Evolutionary conservation across 2,797 vertebrate species (phyloP).

Genomic region (Sebastes cheni): DNA sequence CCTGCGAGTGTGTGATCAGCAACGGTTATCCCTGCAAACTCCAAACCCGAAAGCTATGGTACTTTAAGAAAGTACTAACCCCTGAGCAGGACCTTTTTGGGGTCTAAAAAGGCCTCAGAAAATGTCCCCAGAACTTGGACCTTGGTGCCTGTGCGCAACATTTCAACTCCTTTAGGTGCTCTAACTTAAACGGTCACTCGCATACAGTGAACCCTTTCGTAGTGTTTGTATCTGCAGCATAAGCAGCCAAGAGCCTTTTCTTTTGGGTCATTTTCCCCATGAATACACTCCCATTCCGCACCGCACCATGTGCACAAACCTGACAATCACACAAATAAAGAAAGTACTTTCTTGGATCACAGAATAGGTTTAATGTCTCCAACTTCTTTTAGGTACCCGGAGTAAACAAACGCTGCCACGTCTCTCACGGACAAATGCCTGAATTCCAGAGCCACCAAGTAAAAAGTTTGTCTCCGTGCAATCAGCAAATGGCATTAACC

Average conservation of each 20-base stretch:
- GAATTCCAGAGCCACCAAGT: not conserved
- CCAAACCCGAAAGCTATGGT: too few relatives aligned
- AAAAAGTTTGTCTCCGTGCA: constrained; percentile 19
- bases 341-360: not conserved
- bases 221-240: not conserved
- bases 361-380: not conserved
- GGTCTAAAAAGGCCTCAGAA: too few relatives aligned
- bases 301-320: not conserved
- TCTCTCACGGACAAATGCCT: constrained; percentile 2
- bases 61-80: too few relatives aligned
- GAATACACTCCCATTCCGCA: not conserved
- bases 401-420: not conserved
- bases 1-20: too few relatives aligned
- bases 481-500: constrained; percentile 40
- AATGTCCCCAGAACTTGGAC: too few relatives aligned
- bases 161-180: not conserved
- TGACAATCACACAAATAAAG: not conserved
- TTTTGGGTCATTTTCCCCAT: not conserved
- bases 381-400: not conserved
- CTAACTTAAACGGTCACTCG: not conserved
- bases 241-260: not conserved
- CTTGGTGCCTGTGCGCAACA: too few relatives aligned
- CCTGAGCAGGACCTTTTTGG: too few relatives aligned
- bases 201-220: not conserved
- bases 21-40: too few relatives aligned